A percentile compares a stretch with the other conserved stretches of the same genome.
phyloP scores from a whole-genome alignment of 2,113 vertebrate species.

The Toxostoma redivivum region DNA sequence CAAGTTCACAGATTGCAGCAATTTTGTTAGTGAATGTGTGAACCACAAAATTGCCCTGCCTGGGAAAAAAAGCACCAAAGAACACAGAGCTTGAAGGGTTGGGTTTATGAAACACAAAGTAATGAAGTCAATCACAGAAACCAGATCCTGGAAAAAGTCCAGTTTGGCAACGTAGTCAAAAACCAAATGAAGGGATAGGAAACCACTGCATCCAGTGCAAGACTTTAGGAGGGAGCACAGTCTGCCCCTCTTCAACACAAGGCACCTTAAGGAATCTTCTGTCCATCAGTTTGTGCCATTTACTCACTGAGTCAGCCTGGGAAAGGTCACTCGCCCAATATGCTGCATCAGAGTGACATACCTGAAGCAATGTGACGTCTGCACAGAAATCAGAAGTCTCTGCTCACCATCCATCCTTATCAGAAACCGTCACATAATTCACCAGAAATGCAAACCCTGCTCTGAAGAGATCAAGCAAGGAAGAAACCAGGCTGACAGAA shows the following conservation, averaged over 20 bases:
- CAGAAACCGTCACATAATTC: neutral
- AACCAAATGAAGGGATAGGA: neutral
- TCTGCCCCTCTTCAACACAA: neutral
- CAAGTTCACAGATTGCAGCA: neutral
- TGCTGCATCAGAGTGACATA: fast-evolving
- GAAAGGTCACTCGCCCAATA: neutral
- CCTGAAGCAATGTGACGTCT: neutral
- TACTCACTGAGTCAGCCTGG: neutral
- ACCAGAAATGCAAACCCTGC: neutral
- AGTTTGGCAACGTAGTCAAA: neutral
- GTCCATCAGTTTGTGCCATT: neutral
- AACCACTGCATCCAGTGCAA: neutral
- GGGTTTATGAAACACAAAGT: neutral
- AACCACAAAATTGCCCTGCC: neutral
- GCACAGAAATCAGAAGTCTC: neutral
- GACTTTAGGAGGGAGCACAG: neutral
- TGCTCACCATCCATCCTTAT: neutral
- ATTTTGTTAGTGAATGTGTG: neutral
- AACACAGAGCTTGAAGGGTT: neutral
- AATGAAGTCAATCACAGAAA: constrained; percentile 4
- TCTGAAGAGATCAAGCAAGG: neutral
- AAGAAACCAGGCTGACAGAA: neutral
- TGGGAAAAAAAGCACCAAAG: neutral
- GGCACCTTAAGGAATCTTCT: neutral
- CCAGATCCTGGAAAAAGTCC: neutral